Evolutionary conservation across 2,113 vertebrate species (phyloP), one percentile per base, ranked within the genome.

Genomic region (Nyctereutes procyonoides): DNA sequence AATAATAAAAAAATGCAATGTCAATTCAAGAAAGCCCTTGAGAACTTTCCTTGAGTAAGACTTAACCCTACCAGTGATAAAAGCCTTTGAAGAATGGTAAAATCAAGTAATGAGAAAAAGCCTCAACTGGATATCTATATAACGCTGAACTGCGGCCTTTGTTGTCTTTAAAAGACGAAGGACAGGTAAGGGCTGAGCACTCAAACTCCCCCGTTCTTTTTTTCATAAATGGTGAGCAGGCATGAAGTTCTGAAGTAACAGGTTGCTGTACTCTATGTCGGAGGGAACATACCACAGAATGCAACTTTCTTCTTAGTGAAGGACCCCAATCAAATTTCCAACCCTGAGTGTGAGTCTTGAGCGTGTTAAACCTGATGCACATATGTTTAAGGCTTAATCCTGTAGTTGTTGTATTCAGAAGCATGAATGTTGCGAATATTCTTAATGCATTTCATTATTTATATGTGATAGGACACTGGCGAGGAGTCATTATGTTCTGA

Each of bases 331-430:
- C 63, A 81, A 53, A 84, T 79, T 35, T 89, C n/a, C 62, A 82
- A 73, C 95, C 97, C 97, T 95, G 97, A 97, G 97, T 71, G 48
- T 89, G 92, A 94, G 96, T 93, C 94, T 95, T 76, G n/a, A 58
- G 92, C 92, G 51, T 8, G 58, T 83, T 62, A 77, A 69, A 79
- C 81, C 81, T 65, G 96, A 90, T 4, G 17, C n/a, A 65, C 56
- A 17, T 30, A 48, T 13, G 58, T 84, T 96, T 96, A 96, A 97
- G 96, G 98, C 95, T 90, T 85, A 81, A 28, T 79, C 90, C 85
- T 89, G 30, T 19, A 92, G 88, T n/a, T 85, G 81, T 82, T 83
- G n/a, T 38, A 35, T 30, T 67, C 69, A 85, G 96, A 95, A 97
- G 95, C 71, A 35, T n/a, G 38, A 3, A 32, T 32, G 58, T 38